Percentiles rank a stretch among this genome's conserved stretches.
Conservation (phyloP, 2,797 vertebrate genomes). For the Myotis myotis region DNA sequence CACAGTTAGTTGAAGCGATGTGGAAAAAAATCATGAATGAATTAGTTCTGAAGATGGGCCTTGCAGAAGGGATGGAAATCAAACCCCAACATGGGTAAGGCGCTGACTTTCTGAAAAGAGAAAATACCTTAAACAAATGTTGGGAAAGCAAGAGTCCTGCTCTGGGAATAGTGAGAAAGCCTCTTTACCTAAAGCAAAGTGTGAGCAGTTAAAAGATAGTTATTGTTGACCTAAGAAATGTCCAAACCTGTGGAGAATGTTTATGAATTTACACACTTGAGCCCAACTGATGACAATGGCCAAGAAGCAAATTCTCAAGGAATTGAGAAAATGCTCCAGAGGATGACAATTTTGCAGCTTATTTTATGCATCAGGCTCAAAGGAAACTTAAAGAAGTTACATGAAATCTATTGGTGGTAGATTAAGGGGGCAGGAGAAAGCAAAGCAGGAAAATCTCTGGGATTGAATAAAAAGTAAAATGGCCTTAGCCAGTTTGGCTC, state of each 20-base stretch:
- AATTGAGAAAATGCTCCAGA: background rate
- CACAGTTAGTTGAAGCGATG: background rate
- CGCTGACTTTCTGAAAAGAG: background rate
- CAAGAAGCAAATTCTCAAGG: background rate
- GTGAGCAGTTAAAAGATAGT: background rate
- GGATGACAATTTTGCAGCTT: background rate
- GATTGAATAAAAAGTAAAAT: background rate
- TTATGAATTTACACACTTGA: background rate
- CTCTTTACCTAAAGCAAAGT: background rate
- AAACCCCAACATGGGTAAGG: background rate
- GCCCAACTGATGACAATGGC: background rate
- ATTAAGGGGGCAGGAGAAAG: background rate
- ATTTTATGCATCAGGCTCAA: background rate
- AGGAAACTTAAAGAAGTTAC: background rate
- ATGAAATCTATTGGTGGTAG: background rate
- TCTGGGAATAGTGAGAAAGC: background rate
- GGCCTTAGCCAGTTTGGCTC: no score
- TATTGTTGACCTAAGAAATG: background rate
- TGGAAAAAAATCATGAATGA: background rate
- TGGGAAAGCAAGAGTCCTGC: background rate
- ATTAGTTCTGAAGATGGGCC: background rate
- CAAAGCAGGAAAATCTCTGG: background rate
- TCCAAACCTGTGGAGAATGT: background rate
- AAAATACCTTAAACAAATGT: background rate
- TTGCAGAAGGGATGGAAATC: background rate